Evolutionary conservation across 2,113 vertebrate species (phyloP).

Genomic region (Struthidea cinerea): DNA sequence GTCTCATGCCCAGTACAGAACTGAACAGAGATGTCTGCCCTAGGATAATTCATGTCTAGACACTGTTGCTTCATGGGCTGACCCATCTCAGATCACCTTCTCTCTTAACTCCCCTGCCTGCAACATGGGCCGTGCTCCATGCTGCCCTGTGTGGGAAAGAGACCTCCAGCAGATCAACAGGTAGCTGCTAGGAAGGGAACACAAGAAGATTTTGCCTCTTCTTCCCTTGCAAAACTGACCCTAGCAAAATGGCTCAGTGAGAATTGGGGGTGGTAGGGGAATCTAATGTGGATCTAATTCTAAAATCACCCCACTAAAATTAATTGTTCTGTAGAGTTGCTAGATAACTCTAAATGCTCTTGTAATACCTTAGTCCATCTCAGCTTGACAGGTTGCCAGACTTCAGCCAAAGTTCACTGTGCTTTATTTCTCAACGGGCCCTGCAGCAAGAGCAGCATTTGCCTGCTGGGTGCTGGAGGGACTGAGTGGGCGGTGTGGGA

Average conservation of each 20-base stretch:
- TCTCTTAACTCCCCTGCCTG: not conserved
- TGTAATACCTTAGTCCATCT: not conserved
- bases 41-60: not conserved
- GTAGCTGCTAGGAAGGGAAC: not conserved
- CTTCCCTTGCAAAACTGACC: not conserved
- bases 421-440: not conserved
- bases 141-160: not conserved
- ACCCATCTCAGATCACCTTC: not conserved
- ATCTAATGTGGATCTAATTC: not conserved
- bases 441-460: not conserved
- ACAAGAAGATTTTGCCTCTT: not conserved
- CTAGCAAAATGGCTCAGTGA: not conserved
- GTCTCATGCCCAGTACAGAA: not conserved
- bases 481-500: not conserved
- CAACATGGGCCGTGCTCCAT: not conserved
- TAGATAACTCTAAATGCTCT: not conserved
- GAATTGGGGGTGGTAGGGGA: not conserved
- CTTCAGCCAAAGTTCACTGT: not conserved
- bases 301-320: not conserved
- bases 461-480: not conserved
- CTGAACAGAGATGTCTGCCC: not conserved
- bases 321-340: not conserved
- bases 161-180: not conserved
- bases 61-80: not conserved
- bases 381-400: not conserved